Conservation (phyloP, 2,888 invertebrate genomes). For the Nemotelus nigrinus region DNA sequence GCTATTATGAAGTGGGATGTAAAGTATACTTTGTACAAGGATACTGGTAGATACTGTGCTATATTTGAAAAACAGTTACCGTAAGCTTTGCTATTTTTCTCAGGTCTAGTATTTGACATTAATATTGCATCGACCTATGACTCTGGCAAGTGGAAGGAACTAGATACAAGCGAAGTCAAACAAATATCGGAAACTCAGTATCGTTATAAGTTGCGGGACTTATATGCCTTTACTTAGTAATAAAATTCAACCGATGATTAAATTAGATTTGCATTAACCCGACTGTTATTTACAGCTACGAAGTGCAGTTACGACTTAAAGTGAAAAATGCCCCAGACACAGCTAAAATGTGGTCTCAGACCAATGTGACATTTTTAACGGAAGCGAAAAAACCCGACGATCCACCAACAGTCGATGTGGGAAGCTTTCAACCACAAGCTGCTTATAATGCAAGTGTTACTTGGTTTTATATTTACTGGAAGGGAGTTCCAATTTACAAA, state of each 20-base stretch:
- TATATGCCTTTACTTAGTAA: conserved; percentile 26
- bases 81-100: neutral
- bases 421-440: conserved; percentile 76
- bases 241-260: neutral
- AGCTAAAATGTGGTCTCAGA: conserved; percentile 76
- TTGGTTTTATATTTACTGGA: conserved; percentile 80
- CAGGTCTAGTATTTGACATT: conserved; percentile 22
- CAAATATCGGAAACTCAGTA: conserved; percentile 15
- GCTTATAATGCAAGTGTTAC: conserved; percentile 65
- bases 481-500: conserved; percentile 73
- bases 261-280: neutral
- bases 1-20: conserved; percentile 31
- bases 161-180: conserved; percentile 27
- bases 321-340: conserved; percentile 67
- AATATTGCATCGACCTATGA: conserved; percentile 1
- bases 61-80: conserved; percentile 20
- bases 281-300: conserved; percentile 54
- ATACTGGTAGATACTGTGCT: conserved; percentile 2
- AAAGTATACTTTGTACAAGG: neutral
- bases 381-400: conserved; percentile 67
- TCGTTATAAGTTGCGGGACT: neutral
- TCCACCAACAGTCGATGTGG: conserved; percentile 77
- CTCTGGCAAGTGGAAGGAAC: neutral
- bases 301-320: conserved; percentile 69
- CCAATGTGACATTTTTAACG: conserved; percentile 72